Base-by-base conservation (phyloP, 2,888 invertebrate species). In the Drosophila anceps region DNA sequence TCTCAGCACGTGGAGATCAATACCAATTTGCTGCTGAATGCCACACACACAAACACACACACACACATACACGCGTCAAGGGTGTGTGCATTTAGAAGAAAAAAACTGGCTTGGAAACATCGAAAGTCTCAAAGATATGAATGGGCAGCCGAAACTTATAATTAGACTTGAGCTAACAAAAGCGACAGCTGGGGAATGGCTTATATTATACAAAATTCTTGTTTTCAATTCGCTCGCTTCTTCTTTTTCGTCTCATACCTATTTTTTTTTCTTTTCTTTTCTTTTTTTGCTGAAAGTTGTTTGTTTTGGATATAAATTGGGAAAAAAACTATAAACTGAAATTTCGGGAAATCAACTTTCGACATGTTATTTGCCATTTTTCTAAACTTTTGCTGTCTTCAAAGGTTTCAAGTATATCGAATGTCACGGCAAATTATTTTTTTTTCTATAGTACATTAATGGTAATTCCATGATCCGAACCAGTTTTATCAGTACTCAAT, bases 121-220 rank as follows among this genome's bases (percentile, higher is more conserved):
- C 20, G 18, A 41, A 18, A 43, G 20, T 15, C 41, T 9, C 4
- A 9, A 31, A 48, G 37, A 37, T 69, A 50, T 61, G 69, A 70
- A 61, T 70, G 31, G 41, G 0, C 35, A 54, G 7, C 31, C 51
- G 37, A 41, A 48, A 69, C 18, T 15, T 46, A 53, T 53, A 60
- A 33, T 53, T 41, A 60, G 31, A 60, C 1, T 70, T 55, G 27
- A 43, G 35, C 35, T 55, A 37, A 50, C 54, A 70, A 69, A 59
- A 48, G 53, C 58, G 29, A 43, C 29, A 53, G 27, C 27, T 33
- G 37, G 66, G 24, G 29, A 50, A 46, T 39, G 39, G 35, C 20
- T 6, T 18, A 37, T 31, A 39, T 66, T 54, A 54, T 66, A 35
- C 62, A 24, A 44, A 18, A 33, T 69, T 69, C 44, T 33, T 41